These are phyloP conservation scores for Gisinianus flammeolus DNA, from an alignment of 2,888 invertebrate species.

Conservation along the genomic window DNA sequence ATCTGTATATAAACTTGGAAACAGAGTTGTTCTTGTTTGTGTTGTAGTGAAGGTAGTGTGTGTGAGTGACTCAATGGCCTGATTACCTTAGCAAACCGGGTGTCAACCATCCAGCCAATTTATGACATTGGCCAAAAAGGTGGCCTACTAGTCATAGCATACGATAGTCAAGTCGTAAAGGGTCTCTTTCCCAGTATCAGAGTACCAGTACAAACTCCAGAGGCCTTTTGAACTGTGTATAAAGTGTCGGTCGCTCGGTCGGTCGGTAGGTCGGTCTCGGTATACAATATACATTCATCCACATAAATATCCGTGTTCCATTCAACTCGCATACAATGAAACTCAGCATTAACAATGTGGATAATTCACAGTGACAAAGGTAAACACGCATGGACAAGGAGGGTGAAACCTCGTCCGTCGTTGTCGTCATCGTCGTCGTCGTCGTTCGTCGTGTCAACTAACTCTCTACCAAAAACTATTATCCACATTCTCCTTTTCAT, in stretches of 20 bases:
- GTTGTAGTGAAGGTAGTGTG: not conserved
- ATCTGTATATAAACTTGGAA: not conserved
- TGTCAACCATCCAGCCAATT: constrained; percentile 35
- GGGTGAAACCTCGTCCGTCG: constrained; percentile 40
- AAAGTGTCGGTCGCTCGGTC: too few relatives aligned
- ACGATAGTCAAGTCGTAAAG: too few relatives aligned
- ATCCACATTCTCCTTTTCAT: constrained; percentile 1
- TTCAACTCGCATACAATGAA: constrained; percentile 15
- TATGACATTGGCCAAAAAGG: constrained; percentile 30
- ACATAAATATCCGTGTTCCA: constrained; percentile 22
- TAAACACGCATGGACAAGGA: constrained; percentile 49
- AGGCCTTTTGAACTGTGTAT: too few relatives aligned
- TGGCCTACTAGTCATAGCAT: too few relatives aligned
- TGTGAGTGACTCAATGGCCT: constrained; percentile 34
- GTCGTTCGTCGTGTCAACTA: constrained; percentile 32
- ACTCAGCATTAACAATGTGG: constrained; percentile 46
- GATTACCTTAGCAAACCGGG: constrained; percentile 39
- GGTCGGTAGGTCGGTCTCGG: too few relatives aligned
- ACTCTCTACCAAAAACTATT: constrained; percentile 34
- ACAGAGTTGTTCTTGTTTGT: not conserved
- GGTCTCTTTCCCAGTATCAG: too few relatives aligned
- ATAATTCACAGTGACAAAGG: constrained; percentile 52
- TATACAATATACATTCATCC: too few relatives aligned
- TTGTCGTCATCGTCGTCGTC: too few relatives aligned
- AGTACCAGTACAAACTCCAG: too few relatives aligned